These are phyloP conservation scores for Zaprionus tsacasi DNA, from an alignment of 1,140 invertebrate genomes.

Conservation along the genomic window DNA sequence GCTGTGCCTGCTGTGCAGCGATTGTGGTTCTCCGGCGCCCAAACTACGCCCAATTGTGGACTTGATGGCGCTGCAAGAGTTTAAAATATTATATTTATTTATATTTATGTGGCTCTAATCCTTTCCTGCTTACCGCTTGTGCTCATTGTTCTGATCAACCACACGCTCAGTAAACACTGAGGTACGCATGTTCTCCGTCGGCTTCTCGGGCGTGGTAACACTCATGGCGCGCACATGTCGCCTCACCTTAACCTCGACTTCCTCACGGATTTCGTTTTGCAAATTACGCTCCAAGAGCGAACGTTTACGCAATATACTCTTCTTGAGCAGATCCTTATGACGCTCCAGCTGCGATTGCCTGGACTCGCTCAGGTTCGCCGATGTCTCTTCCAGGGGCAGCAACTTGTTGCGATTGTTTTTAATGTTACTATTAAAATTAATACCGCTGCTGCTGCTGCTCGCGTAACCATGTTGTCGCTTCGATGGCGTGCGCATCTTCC, in stretches of 20 bases:
- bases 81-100: neutral
- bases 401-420: conserved; percentile 60
- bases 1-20: conserved; percentile 52
- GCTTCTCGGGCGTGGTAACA: conserved; percentile 60
- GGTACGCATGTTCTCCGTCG: conserved; percentile 56
- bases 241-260: conserved; percentile 86
- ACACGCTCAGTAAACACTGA: conserved; percentile 40
- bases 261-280: conserved; percentile 93
- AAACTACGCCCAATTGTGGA: conserved; percentile 14
- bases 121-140: conserved; percentile 40
- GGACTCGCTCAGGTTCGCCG: conserved; percentile 43
- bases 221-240: conserved; percentile 82
- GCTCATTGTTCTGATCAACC: conserved; percentile 47
- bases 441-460: conserved; percentile 13
- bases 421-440: conserved; percentile 27
- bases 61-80: conserved; percentile 25
- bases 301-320: conserved; percentile 96
- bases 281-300: conserved; percentile 95
- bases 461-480: conserved; percentile 50
- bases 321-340: conserved; percentile 96
- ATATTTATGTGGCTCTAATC: neutral
- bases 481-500: conserved; percentile 55
- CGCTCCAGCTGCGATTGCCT: conserved; percentile 65
- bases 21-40: conserved; percentile 31
- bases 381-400: conserved; percentile 33